These are phyloP conservation scores for Myocastor coypus DNA, from an alignment of 2,113 vertebrate genomes.

Conservation along the genomic window DNA sequence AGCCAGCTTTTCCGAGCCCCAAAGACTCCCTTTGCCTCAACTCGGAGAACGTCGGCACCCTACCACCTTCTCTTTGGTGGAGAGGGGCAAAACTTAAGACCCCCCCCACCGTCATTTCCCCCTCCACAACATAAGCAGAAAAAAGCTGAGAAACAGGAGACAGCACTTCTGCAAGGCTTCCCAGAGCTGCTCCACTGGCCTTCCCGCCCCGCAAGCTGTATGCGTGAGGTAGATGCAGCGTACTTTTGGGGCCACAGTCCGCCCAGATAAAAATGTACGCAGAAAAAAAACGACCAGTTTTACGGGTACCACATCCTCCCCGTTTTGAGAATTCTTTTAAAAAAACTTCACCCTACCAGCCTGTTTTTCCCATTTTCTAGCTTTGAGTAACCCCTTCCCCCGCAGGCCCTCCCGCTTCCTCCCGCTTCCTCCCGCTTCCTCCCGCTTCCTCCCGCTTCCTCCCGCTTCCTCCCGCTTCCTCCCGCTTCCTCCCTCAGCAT, in stretches of 20 bases:
- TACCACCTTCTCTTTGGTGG: background rate
- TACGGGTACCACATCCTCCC: fast-evolving
- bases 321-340: background rate
- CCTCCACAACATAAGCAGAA: no score
- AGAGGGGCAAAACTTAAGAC: background rate
- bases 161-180: fast-evolving
- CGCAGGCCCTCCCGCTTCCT: fast-evolving
- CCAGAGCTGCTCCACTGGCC: fast-evolving
- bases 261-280: fast-evolving
- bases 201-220: fast-evolving
- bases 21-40: background rate
- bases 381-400: fast-evolving
- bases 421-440: fast-evolving
- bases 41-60: fast-evolving
- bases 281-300: fast-evolving
- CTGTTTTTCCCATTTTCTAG: fast-evolving
- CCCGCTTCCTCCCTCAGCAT: fast-evolving
- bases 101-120: fast-evolving
- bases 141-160: background rate
- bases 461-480: fast-evolving
- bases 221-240: fast-evolving
- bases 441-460: fast-evolving
- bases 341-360: no score
- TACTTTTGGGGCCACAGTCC: fast-evolving
- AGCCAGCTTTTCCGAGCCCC: background rate